Conservation (phyloP, 2,113 vertebrate genomes). For the Anguilla rostrata region DNA sequence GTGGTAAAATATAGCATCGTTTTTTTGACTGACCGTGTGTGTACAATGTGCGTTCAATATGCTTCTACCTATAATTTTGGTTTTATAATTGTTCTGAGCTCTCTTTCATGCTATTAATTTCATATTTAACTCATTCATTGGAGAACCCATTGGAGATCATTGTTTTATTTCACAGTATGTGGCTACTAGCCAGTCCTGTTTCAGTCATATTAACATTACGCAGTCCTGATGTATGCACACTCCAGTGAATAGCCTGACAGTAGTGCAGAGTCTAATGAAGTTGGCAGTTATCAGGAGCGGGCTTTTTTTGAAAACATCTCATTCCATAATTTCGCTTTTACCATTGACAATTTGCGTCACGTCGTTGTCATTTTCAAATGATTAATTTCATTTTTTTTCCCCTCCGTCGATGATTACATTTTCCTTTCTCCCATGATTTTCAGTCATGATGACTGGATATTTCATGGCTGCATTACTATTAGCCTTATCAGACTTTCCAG, state of each 20-base stretch:
- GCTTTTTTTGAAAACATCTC: background rate
- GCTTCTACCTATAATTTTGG: too few relatives aligned
- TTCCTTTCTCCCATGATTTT: background rate
- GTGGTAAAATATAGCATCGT: too few relatives aligned
- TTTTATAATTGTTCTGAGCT: too few relatives aligned
- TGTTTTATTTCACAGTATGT: too few relatives aligned
- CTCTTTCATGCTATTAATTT: too few relatives aligned
- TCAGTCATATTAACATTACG: background rate
- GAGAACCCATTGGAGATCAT: too few relatives aligned
- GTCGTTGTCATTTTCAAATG: background rate
- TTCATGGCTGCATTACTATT: background rate
- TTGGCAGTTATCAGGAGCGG: background rate
- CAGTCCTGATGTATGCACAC: background rate
- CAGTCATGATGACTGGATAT: background rate
- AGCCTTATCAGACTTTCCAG: background rate
- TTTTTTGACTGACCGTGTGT: too few relatives aligned
- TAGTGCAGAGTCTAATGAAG: background rate
- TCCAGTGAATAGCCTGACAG: background rate
- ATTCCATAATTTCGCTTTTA: background rate
- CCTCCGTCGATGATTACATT: background rate
- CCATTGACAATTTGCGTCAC: background rate
- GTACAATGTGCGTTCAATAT: too few relatives aligned
- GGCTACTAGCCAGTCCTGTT: too few relatives aligned
- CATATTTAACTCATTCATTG: too few relatives aligned
- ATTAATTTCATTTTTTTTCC: background rate